These are phyloP conservation scores for Lepidostoma basale DNA, from an alignment of 1,140 invertebrate species.

Conservation along the genomic window DNA sequence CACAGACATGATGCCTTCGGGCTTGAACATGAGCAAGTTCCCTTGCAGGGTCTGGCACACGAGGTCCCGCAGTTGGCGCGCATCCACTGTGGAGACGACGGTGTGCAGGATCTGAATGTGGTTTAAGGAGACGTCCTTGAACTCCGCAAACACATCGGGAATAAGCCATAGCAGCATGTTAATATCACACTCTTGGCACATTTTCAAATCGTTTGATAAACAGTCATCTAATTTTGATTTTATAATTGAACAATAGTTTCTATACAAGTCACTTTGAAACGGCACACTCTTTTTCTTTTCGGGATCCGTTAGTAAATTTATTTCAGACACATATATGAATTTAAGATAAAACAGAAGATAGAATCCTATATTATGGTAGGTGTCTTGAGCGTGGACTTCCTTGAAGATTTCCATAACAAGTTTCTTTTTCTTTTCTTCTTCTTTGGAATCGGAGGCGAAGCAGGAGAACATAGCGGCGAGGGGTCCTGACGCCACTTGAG, in stretches of 20 bases:
- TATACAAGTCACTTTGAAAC: constrained; percentile 83
- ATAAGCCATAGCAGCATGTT: constrained; percentile 87
- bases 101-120: constrained; percentile 85
- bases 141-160: constrained; percentile 90
- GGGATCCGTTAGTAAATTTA: constrained; percentile 53
- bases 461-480: constrained; percentile 55
- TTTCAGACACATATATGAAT: constrained; percentile 56
- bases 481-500: constrained; percentile 50
- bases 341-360: constrained; percentile 73
- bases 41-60: constrained; percentile 91
- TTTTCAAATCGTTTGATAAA: constrained; percentile 79
- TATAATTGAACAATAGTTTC: constrained; percentile 81
- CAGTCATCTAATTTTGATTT: constrained; percentile 80
- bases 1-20: constrained; percentile 72
- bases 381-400: constrained; percentile 70
- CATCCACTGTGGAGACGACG: constrained; percentile 87
- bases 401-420: constrained; percentile 73
- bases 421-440: constrained; percentile 80
- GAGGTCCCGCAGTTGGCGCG: constrained; percentile 85
- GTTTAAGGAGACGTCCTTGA: constrained; percentile 83
- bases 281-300: constrained; percentile 68
- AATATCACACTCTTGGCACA: constrained; percentile 88
- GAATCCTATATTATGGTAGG: constrained; percentile 80
- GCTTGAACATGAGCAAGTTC: constrained; percentile 80
- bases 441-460: constrained; percentile 64